A percentile compares a stretch with the other conserved stretches of the same genome.
Conservation (phyloP, 2,797 vertebrate species). For the Cephalopachus bancanus region DNA sequence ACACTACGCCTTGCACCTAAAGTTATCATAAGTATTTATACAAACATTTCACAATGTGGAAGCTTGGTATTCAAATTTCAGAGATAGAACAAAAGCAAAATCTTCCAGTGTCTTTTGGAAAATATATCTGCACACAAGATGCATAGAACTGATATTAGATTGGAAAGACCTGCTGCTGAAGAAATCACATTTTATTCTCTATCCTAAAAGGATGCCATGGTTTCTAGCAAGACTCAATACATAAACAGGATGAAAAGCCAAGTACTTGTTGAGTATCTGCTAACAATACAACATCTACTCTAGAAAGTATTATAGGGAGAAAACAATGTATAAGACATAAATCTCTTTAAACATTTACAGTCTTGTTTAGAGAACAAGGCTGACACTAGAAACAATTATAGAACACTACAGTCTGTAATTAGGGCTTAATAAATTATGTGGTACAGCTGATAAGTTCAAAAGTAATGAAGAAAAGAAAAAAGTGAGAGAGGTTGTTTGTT, state of each 20-base stretch:
- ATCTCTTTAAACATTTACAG: constrained; percentile 62
- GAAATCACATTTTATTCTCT: not conserved
- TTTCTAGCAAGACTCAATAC: not conserved
- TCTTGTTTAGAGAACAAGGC: constrained; percentile 17
- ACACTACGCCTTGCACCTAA: not conserved
- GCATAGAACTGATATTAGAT: not conserved
- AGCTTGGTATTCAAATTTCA: constrained; percentile 42
- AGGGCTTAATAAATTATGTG: constrained; percentile 58
- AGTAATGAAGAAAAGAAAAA: constrained; percentile 62
- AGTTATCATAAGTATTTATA: constrained; percentile 43
- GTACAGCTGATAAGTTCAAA: constrained; percentile 52
- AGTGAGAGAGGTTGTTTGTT: not conserved
- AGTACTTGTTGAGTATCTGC: not conserved
- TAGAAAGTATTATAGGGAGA: not conserved
- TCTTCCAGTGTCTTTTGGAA: not conserved
- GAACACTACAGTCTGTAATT: constrained; percentile 39
- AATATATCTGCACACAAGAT: not conserved
- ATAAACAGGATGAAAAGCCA: not conserved
- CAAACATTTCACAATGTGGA: not conserved
- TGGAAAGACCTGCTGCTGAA: not conserved
- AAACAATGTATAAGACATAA: not conserved
- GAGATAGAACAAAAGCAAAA: constrained; percentile 29
- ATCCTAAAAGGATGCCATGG: not conserved
- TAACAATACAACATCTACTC: not conserved
- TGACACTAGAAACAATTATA: constrained; percentile 45